phyloP scores from a whole-genome alignment of 2,888 invertebrate species.

The Drosophila bunnanda region DNA sequence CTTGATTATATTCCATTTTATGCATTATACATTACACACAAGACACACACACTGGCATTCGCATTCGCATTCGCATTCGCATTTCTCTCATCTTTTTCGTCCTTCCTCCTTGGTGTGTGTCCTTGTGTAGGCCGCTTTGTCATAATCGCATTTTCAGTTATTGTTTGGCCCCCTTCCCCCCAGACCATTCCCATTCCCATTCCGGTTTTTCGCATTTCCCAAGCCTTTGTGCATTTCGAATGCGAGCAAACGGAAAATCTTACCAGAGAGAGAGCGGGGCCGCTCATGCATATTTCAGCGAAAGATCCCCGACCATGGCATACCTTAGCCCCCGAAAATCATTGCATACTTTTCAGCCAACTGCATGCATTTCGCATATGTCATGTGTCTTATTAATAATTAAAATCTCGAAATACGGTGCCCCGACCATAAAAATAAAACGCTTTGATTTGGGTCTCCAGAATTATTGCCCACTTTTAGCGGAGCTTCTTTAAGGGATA shows the following conservation, averaged over 20 bases:
- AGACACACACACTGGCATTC: slow-evolving; percentile 14
- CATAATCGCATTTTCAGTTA: slow-evolving; percentile 45
- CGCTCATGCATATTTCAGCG: slow-evolving; percentile 47
- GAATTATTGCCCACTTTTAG: background rate
- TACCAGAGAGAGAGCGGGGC: background rate
- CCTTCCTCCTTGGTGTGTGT: slow-evolving; percentile 5
- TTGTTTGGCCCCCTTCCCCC: slow-evolving; percentile 9
- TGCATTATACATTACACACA: slow-evolving; percentile 48
- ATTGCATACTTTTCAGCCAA: background rate
- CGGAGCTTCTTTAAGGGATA: background rate
- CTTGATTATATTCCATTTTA: slow-evolving; percentile 70
- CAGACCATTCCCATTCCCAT: background rate
- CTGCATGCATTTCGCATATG: background rate
- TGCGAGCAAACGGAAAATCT: slow-evolving; percentile 39
- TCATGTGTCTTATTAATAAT: background rate
- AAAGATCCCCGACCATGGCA: background rate
- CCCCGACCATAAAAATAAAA: background rate
- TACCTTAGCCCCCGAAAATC: background rate
- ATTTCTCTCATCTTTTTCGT: slow-evolving; percentile 16
- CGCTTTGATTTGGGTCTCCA: background rate
- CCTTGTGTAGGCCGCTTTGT: slow-evolving; percentile 39
- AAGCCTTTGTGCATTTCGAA: slow-evolving; percentile 57
- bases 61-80: slow-evolving; percentile 24
- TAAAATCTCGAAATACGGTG: background rate
- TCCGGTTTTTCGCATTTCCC: slow-evolving; percentile 6